These are phyloP conservation scores for Lucilia cuprina DNA, from an alignment of 1,140 invertebrate genomes.

Conservation along the genomic window DNA sequence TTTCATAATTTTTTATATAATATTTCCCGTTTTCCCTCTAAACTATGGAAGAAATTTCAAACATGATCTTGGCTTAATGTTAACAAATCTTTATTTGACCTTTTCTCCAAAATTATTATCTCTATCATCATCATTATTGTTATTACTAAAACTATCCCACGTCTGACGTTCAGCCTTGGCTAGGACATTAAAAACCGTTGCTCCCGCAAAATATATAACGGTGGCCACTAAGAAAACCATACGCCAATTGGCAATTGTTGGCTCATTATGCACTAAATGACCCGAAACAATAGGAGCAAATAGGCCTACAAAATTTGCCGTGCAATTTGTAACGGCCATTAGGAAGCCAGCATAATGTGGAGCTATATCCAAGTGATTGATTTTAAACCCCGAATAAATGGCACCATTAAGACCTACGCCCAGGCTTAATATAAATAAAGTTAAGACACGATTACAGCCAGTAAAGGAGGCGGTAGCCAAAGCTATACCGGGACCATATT, in stretches of 20 bases:
- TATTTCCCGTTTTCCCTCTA: no score
- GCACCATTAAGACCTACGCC: slow-evolving; percentile 83
- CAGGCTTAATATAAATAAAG: slow-evolving; percentile 77
- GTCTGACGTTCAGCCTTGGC: no score
- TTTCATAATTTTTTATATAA: no score
- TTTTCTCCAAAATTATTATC: no score
- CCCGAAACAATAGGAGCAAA: slow-evolving; percentile 84
- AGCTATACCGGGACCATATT: slow-evolving; percentile 75
- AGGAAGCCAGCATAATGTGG: slow-evolving; percentile 88
- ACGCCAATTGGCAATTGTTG: slow-evolving; percentile 83
- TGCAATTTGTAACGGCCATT: slow-evolving; percentile 92
- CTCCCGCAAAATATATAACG: slow-evolving; percentile 74
- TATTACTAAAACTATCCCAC: no score
- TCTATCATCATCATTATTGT: no score
- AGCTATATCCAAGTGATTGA: slow-evolving; percentile 90
- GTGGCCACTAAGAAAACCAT: slow-evolving; percentile 85
- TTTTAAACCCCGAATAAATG: slow-evolving; percentile 86
- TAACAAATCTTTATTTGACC: no score
- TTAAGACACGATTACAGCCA: slow-evolving; percentile 72
- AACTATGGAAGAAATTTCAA: no score
- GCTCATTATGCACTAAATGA: slow-evolving; percentile 75
- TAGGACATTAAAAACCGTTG: no score
- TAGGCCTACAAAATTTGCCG: slow-evolving; percentile 87
- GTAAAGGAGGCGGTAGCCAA: slow-evolving; percentile 80
- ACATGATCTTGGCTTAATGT: no score